A percentile compares a stretch with the other conserved stretches of the same genome.
Conservation (phyloP, 2,113 vertebrate species). For the Propithecus coquereli region DNA sequence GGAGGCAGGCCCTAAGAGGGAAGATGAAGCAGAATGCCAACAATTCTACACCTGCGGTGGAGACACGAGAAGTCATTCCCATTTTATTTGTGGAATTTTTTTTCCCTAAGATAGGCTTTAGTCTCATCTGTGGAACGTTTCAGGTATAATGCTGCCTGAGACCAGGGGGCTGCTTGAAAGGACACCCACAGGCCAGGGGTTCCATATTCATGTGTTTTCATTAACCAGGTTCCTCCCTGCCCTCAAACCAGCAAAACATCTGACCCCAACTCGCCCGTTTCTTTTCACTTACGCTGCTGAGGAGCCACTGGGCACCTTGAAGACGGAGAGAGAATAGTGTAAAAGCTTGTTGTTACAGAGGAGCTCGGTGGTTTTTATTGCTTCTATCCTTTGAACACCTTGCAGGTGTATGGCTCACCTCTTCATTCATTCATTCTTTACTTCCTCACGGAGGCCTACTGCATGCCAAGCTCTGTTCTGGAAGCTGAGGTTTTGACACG, state of each 20-base stretch:
- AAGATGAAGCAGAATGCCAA: neutral
- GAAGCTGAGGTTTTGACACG: rapidly evolving
- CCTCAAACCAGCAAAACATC: neutral
- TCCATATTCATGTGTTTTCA: neutral
- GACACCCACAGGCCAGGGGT: neutral
- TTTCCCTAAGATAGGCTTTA: neutral
- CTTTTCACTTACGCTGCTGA: rapidly evolving
- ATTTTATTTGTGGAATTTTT: neutral
- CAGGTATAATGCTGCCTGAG: neutral
- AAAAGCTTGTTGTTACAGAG: neutral
- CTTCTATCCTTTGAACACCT: neutral
- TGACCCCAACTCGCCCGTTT: rapidly evolving
- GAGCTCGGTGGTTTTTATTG: neutral
- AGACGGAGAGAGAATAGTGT: neutral
- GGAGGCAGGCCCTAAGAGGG: neutral
- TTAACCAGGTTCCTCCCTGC: neutral
- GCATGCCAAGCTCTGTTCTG: neutral
- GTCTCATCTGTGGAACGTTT: neutral
- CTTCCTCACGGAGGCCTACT: rapidly evolving
- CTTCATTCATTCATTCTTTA: neutral
- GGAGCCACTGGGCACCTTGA: neutral
- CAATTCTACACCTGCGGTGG: rapidly evolving
- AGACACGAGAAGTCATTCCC: neutral
- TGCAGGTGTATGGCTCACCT: neutral
- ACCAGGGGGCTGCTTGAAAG: rapidly evolving